Percentiles rank a stretch among this genome's conserved stretches.
These are phyloP conservation scores for Ammodytes dubius DNA, from an alignment of 2,113 vertebrate genomes.

Conservation along the genomic window DNA sequence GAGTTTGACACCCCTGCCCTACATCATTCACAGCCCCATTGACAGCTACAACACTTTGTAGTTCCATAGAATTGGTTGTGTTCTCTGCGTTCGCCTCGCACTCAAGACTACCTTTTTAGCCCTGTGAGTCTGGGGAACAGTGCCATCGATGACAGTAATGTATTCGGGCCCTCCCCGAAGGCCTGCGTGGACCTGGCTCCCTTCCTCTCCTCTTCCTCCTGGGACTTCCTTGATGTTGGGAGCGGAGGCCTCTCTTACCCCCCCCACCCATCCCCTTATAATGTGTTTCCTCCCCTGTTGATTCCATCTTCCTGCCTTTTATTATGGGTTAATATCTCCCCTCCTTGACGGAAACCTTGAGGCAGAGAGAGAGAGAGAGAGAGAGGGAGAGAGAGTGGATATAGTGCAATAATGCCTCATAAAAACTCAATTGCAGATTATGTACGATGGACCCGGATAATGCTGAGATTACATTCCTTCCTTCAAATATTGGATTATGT, in stretches of 20 bases:
- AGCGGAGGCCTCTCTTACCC: slow-evolving; percentile 67
- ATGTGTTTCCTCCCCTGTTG: slow-evolving; percentile 65
- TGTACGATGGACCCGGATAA: slow-evolving; percentile 38
- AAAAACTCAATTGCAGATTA: slow-evolving; percentile 49
- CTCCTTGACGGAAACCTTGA: slow-evolving; percentile 12
- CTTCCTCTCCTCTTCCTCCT: slow-evolving; percentile 52
- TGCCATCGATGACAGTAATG: slow-evolving; percentile 71
- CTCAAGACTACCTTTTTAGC: slow-evolving; percentile 45
- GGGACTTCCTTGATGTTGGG: slow-evolving; percentile 72
- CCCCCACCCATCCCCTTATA: slow-evolving; percentile 58
- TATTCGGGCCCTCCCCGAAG: slow-evolving; percentile 61
- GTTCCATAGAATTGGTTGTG: slow-evolving; percentile 45
- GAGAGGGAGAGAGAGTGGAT: slow-evolving; percentile 8
- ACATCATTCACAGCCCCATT: slow-evolving; percentile 46
- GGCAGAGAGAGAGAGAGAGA: slow-evolving; percentile 2
- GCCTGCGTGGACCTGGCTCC: slow-evolving; percentile 53
- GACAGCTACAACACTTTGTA: slow-evolving; percentile 62
- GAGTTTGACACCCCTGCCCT: background rate
- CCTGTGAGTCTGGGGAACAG: slow-evolving; percentile 54
- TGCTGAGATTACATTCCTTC: slow-evolving; percentile 42
- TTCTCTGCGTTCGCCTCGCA: slow-evolving; percentile 30
- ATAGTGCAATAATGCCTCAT: slow-evolving; percentile 32
- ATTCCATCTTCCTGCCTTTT: slow-evolving; percentile 59
- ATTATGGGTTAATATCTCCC: slow-evolving; percentile 69
- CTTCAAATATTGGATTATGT: slow-evolving; percentile 58